phyloP scores from a whole-genome alignment of 2,797 vertebrate species.

The Scolopax bukidnonensis region DNA sequence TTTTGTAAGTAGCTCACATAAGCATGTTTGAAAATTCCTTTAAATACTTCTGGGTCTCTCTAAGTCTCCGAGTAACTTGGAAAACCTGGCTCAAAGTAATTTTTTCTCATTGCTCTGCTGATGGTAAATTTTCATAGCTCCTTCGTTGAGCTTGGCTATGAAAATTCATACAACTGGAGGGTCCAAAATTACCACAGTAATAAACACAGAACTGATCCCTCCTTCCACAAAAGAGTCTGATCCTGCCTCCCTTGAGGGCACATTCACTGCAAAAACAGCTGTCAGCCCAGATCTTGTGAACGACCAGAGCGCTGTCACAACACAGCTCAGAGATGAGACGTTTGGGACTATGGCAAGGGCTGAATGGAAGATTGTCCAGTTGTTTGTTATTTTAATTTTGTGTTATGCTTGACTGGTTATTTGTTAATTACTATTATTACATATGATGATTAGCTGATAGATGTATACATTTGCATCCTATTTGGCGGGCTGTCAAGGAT shows the following conservation, averaged over 20 bases:
- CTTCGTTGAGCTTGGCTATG: background rate
- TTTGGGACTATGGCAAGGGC: background rate
- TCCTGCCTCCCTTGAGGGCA: background rate
- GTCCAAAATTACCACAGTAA: background rate
- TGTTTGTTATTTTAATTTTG: background rate
- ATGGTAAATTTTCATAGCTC: background rate
- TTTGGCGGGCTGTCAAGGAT: background rate
- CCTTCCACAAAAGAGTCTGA: background rate
- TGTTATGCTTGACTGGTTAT: background rate
- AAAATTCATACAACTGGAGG: background rate
- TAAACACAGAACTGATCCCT: background rate
- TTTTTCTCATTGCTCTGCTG: background rate
- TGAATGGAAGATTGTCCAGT: background rate
- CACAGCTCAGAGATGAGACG: background rate
- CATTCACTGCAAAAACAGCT: background rate
- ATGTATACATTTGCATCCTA: background rate
- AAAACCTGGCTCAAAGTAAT: background rate
- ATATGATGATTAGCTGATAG: background rate
- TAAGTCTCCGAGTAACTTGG: background rate
- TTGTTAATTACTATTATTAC: conserved; percentile 7
- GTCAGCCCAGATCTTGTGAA: background rate
- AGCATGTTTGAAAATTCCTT: background rate
- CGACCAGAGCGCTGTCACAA: background rate
- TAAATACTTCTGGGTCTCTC: background rate
- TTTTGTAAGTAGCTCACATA: background rate